A percentile compares a stretch with the other conserved stretches of the same genome.
These are phyloP conservation scores for Aporophyla nigra DNA, from an alignment of 2,888 invertebrate genomes.

Conservation along the genomic window DNA sequence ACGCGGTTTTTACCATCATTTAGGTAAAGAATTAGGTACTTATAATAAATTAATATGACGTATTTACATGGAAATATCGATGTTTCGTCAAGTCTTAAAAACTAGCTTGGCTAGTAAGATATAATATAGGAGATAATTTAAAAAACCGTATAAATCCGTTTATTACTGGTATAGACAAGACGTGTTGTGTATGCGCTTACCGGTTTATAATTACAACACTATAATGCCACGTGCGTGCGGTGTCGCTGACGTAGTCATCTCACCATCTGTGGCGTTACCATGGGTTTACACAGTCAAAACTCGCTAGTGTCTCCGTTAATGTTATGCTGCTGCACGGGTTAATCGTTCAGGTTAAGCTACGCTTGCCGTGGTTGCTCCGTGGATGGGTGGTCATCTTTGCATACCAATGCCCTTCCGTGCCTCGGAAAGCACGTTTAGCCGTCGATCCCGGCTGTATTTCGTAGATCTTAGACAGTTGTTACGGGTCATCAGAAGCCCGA, in stretches of 20 bases:
- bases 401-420: no score
- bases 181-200: slow-evolving; percentile 8
- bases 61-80: background rate
- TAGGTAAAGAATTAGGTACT: background rate
- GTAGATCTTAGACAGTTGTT: no score
- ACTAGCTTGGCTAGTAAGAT: background rate
- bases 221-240: background rate
- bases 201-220: slow-evolving; percentile 8
- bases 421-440: no score
- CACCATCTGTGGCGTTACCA: slow-evolving; percentile 2
- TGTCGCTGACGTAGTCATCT: background rate
- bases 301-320: no score
- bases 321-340: no score
- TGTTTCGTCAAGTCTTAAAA: background rate
- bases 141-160: background rate
- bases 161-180: background rate
- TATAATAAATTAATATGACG: background rate
- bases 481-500: no score
- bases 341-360: no score
- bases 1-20: background rate
- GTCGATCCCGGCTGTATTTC: no score
- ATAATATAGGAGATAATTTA: no score
- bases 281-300: no score
- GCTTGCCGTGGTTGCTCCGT: no score
- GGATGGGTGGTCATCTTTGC: no score